A percentile compares a stretch with the other conserved stretches of the same genome.
These are phyloP conservation scores for Folsomia candida DNA, from an alignment of 2,888 invertebrate species.

Conservation along the genomic window DNA sequence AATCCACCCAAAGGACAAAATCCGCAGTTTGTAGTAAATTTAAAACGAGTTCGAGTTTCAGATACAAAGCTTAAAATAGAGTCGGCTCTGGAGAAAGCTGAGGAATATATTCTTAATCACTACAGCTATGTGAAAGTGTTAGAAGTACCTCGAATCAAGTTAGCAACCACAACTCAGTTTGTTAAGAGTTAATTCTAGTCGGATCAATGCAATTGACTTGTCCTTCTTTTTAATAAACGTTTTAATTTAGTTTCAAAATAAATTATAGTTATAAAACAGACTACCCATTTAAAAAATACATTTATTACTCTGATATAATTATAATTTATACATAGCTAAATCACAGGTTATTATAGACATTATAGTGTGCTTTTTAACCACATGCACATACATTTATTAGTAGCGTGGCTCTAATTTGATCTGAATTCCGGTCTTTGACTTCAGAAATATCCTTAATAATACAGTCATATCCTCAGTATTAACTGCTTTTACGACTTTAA, in stretches of 20 bases:
- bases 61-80: constrained; percentile 49
- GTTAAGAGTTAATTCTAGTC: too few species aligned
- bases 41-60: constrained; percentile 65
- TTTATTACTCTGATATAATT: too few species aligned
- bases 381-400: not conserved
- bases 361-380: too few species aligned
- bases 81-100: constrained; percentile 39
- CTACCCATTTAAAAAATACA: too few species aligned
- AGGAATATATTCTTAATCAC: constrained; percentile 20
- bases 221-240: too few species aligned
- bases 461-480: not conserved
- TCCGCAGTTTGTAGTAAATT: constrained; percentile 62
- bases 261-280: too few species aligned
- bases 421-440: not conserved
- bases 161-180: too few species aligned
- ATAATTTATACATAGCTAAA: too few species aligned
- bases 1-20: constrained; percentile 62
- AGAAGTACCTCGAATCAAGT: not conserved
- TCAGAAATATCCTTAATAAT: not conserved
- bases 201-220: too few species aligned
- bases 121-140: not conserved
- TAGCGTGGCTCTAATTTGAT: not conserved
- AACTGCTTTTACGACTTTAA: not conserved
- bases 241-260: too few species aligned
- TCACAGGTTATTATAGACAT: too few species aligned